These are phyloP conservation scores for Cinara cedri DNA, from an alignment of 2,888 invertebrate species.

Conservation along the genomic window DNA sequence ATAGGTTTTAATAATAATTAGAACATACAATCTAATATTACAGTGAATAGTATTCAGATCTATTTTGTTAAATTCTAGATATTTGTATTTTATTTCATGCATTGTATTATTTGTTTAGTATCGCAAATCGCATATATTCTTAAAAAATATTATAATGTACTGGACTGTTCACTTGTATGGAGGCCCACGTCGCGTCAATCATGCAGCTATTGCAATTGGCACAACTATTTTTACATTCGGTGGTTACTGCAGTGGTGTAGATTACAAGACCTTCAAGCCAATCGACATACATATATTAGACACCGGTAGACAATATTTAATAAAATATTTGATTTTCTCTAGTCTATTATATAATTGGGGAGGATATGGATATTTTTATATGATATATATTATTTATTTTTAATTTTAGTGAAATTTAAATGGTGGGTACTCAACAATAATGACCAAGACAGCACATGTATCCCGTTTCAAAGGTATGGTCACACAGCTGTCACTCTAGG, in stretches of 20 bases:
- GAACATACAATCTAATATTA: too few relatives aligned
- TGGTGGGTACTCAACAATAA: slow-evolving; percentile 31
- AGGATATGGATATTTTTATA: too few relatives aligned
- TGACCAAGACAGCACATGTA: slow-evolving; percentile 61
- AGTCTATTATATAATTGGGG: slow-evolving; percentile 9
- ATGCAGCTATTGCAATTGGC: slow-evolving; percentile 83
- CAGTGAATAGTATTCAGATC: too few relatives aligned
- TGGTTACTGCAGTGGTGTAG: slow-evolving; percentile 86
- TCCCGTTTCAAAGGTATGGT: slow-evolving; percentile 87
- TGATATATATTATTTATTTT: background rate
- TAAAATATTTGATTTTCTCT: slow-evolving; percentile 61
- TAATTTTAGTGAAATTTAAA: slow-evolving; percentile 39
- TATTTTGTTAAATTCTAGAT: background rate
- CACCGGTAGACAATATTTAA: slow-evolving; percentile 66
- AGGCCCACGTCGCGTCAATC: slow-evolving; percentile 89
- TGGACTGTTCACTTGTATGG: slow-evolving; percentile 89
- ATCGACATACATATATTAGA: slow-evolving; percentile 88
- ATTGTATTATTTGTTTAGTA: background rate
- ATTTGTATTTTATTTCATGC: background rate
- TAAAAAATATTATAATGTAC: slow-evolving; percentile 59
- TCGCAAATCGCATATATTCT: background rate
- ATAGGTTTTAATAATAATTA: too few relatives aligned
- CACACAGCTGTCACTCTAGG: slow-evolving; percentile 86
- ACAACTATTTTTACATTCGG: slow-evolving; percentile 88
- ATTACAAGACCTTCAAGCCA: slow-evolving; percentile 71